These are phyloP conservation scores for Tamandua tetradactyla DNA, from an alignment of 2,797 vertebrate genomes.

Conservation along the genomic window DNA sequence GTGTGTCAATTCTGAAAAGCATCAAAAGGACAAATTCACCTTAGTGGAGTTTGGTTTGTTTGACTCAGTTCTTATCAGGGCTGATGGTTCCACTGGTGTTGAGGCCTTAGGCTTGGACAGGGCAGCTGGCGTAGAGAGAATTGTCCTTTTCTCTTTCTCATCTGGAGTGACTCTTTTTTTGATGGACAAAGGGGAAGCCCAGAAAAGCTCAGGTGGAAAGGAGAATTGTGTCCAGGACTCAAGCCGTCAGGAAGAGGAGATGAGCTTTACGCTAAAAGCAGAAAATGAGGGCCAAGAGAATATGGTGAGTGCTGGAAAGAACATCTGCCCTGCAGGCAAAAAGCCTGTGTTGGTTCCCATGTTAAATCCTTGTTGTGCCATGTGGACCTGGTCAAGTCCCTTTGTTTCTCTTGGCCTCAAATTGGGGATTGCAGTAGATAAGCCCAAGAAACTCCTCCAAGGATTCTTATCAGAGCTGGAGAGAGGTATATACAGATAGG, in stretches of 20 bases:
- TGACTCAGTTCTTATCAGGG: slow-evolving; percentile 1
- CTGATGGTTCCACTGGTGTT: slow-evolving; percentile 20
- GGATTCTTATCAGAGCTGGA: not conserved
- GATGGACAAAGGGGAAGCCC: not conserved
- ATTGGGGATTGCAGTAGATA: not conserved
- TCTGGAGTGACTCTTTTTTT: slow-evolving; percentile 14
- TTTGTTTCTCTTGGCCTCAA: not conserved
- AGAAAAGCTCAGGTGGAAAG: not conserved
- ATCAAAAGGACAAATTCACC: slow-evolving; percentile 60
- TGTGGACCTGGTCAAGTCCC: not conserved
- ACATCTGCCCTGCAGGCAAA: not conserved
- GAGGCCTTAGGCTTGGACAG: slow-evolving; percentile 41
- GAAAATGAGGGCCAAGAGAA: not conserved
- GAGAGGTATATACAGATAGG: not conserved
- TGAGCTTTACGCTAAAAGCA: not conserved
- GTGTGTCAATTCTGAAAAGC: slow-evolving; percentile 57
- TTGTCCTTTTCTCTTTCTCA: slow-evolving; percentile 31
- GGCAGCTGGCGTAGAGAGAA: slow-evolving; percentile 32
- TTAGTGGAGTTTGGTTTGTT: slow-evolving; percentile 50
- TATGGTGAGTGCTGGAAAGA: rapidly evolving
- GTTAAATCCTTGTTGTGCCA: not conserved
- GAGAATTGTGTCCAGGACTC: not conserved
- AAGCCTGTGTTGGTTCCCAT: not conserved
- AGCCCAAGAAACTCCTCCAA: not conserved
- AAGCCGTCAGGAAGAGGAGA: not conserved